phyloP scores from a whole-genome alignment of 2,797 vertebrate species.

The Avahi laniger region DNA sequence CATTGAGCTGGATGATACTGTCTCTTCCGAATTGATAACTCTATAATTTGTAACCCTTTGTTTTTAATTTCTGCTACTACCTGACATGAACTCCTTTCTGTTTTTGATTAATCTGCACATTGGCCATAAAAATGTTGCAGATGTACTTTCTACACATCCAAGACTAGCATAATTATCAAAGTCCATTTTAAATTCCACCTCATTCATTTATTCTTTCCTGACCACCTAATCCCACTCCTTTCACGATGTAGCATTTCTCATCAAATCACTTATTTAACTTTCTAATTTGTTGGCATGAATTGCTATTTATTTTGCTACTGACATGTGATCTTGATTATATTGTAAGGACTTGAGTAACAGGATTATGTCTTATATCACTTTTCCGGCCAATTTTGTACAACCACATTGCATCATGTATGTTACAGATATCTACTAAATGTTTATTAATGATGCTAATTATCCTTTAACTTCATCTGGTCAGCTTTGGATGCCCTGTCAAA shows the following conservation, averaged over 20 bases:
- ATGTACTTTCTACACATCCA: not conserved
- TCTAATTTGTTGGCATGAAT: not conserved
- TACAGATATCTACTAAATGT: not conserved
- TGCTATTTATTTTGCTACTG: not conserved
- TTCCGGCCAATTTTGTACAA: not conserved
- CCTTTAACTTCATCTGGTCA: not conserved
- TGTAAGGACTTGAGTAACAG: not conserved
- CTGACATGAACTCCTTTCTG: not conserved
- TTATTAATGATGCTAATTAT: not conserved
- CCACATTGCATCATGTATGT: not conserved
- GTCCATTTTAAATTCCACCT: not conserved
- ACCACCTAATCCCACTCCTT: not conserved
- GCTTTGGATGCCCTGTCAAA: not conserved
- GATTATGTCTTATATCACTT: not conserved
- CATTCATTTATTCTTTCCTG: not conserved
- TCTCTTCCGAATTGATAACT: not conserved
- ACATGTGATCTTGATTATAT: not conserved
- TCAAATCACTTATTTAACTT: not conserved
- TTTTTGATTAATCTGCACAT: not conserved
- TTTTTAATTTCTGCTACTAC: not conserved
- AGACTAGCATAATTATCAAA: not conserved
- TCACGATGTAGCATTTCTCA: not conserved
- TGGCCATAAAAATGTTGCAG: not conserved
- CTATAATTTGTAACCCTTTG: not conserved
- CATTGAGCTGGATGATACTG: not conserved